Base-by-base conservation (phyloP, 2,113 vertebrate genomes). In the Morphnarchus princeps region DNA sequence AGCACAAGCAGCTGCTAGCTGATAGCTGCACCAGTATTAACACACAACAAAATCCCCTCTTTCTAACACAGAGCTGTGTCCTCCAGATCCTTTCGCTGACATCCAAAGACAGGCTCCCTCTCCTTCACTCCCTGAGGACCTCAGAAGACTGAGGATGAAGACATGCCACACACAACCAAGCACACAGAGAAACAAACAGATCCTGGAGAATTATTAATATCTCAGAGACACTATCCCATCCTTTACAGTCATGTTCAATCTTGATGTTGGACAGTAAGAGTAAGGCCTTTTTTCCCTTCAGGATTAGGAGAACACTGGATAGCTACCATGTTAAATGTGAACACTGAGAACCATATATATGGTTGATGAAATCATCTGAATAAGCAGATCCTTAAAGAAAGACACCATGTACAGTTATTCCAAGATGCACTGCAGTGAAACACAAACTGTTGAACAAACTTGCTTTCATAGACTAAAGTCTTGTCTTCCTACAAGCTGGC, bases 351-450 rank as follows among this genome's bases (percentile, higher is more conserved):
- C 50, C 18, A 63, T 6, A 82, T 52, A 52, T 52, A 52, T 15
- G 49, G 24, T 50, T 50, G 13, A 50, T 50, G 49, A 50, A 50
- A 50, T 26, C 49, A 50, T 9, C 49, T 50, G 24, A 50, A 52
- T 7, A 67, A 40, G 13, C 8, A 49, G 31, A 69, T 52, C 34
- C 29, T 58, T 63, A 8, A 86, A 55, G 38, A 84, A 62, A 58
- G 17, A 8, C 32, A 42, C 14, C 24, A 26, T 0, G 0, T 10
- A 47, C 8, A 67, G 14, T 67, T 67, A 85, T 2, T 62, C 3
- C 16, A 95, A 70, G 21, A 84, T 17, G 13, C 55, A 80, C 0
- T 65, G 36, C 32, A 88, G 24, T 13, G 24, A 36, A 93, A 61
- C 20, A 31, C 34, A 36, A 80, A 36, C 32, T 29, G 28, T 0